Conservation (phyloP, 2,888 invertebrate genomes). For the Hedya salicella region DNA sequence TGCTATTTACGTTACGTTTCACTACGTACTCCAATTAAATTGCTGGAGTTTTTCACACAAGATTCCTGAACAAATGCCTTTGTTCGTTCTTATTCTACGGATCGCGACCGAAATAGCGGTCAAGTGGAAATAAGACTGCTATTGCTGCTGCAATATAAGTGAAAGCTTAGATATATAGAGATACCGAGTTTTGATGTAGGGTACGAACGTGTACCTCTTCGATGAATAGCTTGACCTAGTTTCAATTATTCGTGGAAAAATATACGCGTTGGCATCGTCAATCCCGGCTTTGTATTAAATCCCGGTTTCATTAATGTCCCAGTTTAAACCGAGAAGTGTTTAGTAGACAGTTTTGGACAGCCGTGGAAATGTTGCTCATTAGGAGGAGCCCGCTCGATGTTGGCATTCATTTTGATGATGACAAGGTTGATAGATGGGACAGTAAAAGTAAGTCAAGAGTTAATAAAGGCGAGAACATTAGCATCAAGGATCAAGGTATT, state of each 20-base stretch:
- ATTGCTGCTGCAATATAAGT: conserved; percentile 12
- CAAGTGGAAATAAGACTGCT: conserved; percentile 38
- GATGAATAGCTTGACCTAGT: conserved; percentile 20
- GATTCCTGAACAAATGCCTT: conserved; percentile 24
- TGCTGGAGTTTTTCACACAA: conserved; percentile 21
- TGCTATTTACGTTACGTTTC: conserved; percentile 22
- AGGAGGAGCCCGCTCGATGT: conserved; percentile 24
- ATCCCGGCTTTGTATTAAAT: conserved; percentile 12
- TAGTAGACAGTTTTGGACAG: conserved; percentile 25
- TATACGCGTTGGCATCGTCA: conserved; percentile 12
- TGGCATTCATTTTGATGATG: conserved; percentile 30
- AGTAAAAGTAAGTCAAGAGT: conserved; percentile 13
- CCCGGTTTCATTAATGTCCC: conserved; percentile 16
- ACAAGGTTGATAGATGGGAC: conserved; percentile 22
- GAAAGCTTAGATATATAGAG: conserved; percentile 20
- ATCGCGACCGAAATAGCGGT: conserved; percentile 33
- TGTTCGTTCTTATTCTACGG: conserved; percentile 30
- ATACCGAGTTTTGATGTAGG: conserved; percentile 15
- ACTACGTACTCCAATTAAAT: conserved; percentile 35
- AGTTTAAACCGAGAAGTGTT: conserved; percentile 16
- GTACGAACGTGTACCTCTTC: conserved; percentile 10
- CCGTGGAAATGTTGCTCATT: conserved; percentile 26
- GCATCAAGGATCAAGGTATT: background rate
- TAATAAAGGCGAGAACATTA: conserved; percentile 7
- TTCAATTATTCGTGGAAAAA: conserved; percentile 23